A percentile compares a stretch with the other conserved stretches of the same genome.
These are phyloP conservation scores for Dexiosoma caninum DNA, from an alignment of 2,888 invertebrate genomes.

Conservation along the genomic window DNA sequence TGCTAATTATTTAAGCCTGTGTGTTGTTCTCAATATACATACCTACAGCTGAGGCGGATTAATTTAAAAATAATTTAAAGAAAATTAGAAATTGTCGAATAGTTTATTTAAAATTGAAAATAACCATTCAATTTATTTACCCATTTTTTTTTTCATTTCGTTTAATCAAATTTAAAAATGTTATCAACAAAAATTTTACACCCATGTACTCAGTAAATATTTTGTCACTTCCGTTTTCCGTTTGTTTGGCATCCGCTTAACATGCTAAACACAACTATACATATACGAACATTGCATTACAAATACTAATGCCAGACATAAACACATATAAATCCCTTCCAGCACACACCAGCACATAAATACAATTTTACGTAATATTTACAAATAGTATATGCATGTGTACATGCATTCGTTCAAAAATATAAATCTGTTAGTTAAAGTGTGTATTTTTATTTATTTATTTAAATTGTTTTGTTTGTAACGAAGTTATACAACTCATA, in stretches of 20 bases:
- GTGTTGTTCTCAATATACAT: no score
- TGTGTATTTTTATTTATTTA: conserved; percentile 27
- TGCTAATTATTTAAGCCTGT: no score
- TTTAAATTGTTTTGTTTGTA: conserved; percentile 46
- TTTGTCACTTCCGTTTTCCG: conserved; percentile 64
- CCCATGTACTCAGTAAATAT: conserved; percentile 55
- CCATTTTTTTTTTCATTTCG: neutral
- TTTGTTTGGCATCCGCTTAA: conserved; percentile 52
- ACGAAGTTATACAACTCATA: conserved; percentile 41
- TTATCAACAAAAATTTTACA: conserved; percentile 55
- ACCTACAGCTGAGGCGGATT: no score
- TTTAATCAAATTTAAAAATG: conserved; percentile 47
- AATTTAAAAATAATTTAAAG: neutral
- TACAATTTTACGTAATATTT: neutral
- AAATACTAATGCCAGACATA: neutral
- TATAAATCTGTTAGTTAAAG: neutral
- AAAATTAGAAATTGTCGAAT: neutral
- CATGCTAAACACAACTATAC: conserved; percentile 15
- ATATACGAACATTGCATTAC: neutral
- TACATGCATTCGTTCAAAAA: neutral
- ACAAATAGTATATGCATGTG: neutral
- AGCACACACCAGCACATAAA: conserved; percentile 3
- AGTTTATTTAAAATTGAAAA: no score
- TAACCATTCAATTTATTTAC: neutral
- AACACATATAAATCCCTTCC: neutral